Evolutionary conservation across 2,888 invertebrate species (phyloP), one percentile per base, ranked within the genome.

Genomic region (Abscondita cerata): DNA sequence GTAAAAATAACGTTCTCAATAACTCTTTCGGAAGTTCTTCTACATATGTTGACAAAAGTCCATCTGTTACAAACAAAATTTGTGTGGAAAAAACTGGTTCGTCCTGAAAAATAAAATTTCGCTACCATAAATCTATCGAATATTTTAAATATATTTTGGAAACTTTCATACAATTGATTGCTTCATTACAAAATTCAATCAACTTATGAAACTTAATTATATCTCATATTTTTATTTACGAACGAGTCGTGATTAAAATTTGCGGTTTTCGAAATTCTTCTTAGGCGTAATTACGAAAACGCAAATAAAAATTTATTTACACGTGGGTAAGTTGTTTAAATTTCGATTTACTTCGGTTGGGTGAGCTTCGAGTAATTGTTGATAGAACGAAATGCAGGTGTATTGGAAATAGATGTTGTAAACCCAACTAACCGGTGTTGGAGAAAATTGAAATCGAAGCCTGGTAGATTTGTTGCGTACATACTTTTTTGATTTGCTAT

Each of bases 1-100:
- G 13, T 40, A 15, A 13, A 40, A 40, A 40, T 40, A 40, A 44
- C 18, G 16, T n/a, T 44, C 18, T 44, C 44, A 40, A 40, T 40
- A 40, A 44, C 18, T 44, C 44, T 44, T 44, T 44, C 44, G 2
- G 19, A 44, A 44, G 18, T 44, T 44, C 15, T 4, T 52, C 38
- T 25, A 41, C 34, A 41, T 20, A 16, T 44, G 54, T 40, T 13
- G 54, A 54, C 44, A 25, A 11, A 41, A 40, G 13, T 12, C 2
- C 34, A 51, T 15, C 51, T 51, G 51, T 34, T 15, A 34, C 31
- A 36, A 8, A 16, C 9, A 15, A 16, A 33, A 33, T 33, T 31
- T 31, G 48, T 31, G 33, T 20, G 15, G n/a, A 36, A 33, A 36
- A 44, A 44, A 44, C 18, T 18, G n/a, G 18, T 19, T 44, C 44